Base-by-base conservation (phyloP, 2,113 vertebrate genomes). In the Gymnocephalus cernua region DNA sequence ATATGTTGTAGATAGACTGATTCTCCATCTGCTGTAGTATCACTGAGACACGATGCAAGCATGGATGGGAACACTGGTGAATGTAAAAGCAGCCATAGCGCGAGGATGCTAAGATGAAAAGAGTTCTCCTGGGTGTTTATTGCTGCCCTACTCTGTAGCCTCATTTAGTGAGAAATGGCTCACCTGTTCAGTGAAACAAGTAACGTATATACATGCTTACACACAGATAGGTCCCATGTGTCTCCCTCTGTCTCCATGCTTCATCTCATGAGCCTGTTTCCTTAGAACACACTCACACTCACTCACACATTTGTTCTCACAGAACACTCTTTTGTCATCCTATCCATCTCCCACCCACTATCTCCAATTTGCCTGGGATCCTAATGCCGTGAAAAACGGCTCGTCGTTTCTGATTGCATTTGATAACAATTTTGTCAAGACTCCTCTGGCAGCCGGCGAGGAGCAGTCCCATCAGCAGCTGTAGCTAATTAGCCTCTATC, bases 381-480 rank as follows among this genome's bases (percentile, higher is more conserved):
- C 89, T 91, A 93, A 89, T 91, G 80, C 64, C 44, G 79, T 91
- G 89, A 93, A 91, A 88, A 90, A 90, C 86, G 89, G 79, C 90
- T 90, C 53, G 77, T 92, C 93, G 89, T 90, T 85, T 91, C 87
- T 93, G 94, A 94, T 94, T 94, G 91, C 93, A 84, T 94, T 93
- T 93, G 93, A 95, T 95, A 94, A 95, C 91, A 95, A 95, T 95
- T 95, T 95, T 92, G 92, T 94, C 95, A 89, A 94, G 91, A 84
- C 82, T 93, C 51, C 69, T 91, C 93, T 93, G 92, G 94, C 94
- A 94, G 91, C 85, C 82, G 54, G 84, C 69, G 71, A 91, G 84
- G 80, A 86, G 87, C 91, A 88, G 86, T 96, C 95, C 95, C 96
- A 94, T 92, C 93, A 96, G 96, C 96, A 97, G 96, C 96, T 97